Conservation (phyloP, 2,113 vertebrate species). For the Scortum barcoo region DNA sequence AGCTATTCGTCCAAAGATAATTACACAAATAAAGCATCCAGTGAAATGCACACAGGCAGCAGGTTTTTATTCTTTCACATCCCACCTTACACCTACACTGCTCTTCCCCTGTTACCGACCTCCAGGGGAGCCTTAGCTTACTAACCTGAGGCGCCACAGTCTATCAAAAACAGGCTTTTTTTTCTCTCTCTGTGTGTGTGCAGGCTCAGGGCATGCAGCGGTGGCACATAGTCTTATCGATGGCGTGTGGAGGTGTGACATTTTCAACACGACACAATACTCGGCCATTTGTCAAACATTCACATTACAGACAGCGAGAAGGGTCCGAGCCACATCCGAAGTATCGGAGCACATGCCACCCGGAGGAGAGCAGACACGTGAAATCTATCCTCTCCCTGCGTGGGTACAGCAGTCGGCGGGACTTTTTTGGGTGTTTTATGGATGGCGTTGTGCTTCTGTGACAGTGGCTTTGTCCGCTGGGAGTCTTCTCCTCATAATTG, state of each 20-base stretch:
- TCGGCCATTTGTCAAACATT: conserved; percentile 54
- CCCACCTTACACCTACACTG: conserved; percentile 21
- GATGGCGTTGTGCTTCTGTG: conserved; percentile 32
- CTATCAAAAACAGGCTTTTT: conserved; percentile 6
- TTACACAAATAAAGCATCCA: conserved; percentile 74
- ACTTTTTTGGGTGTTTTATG: not conserved
- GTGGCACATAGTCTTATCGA: not conserved
- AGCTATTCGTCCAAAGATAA: conserved; percentile 49
- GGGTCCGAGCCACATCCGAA: conserved; percentile 24
- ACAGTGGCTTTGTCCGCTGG: conserved; percentile 33
- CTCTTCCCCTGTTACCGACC: not conserved
- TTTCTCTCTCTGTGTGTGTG: conserved; percentile 24
- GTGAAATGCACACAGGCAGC: conserved; percentile 70
- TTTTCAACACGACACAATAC: conserved; percentile 38
- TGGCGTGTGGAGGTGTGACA: conserved; percentile 30
- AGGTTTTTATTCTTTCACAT: conserved; percentile 12
- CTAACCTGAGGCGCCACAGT: conserved; percentile 8
- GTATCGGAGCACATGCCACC: conserved; percentile 42
- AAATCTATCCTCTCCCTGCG: conserved; percentile 1
- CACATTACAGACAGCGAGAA: conserved; percentile 56
- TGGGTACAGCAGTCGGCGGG: conserved; percentile 27
- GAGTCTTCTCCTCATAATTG: conserved; percentile 20
- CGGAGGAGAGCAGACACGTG: not conserved
- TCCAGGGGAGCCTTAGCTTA: conserved; percentile 27
- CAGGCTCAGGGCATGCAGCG: not conserved